These are phyloP conservation scores for Ostrea denselamellosa DNA, from an alignment of 1,140 invertebrate genomes.

Conservation along the genomic window DNA sequence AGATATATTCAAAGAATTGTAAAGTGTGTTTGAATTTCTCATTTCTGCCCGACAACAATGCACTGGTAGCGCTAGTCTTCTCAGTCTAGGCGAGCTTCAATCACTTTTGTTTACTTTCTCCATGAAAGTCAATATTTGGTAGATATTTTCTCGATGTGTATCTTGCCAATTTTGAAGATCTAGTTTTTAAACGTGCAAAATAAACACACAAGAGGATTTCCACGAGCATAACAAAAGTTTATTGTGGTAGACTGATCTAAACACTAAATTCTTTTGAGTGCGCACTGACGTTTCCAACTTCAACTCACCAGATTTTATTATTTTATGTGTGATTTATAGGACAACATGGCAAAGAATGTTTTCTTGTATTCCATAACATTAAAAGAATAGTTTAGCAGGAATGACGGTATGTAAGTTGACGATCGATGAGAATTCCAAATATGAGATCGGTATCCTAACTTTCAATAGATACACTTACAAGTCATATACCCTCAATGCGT, in stretches of 20 bases:
- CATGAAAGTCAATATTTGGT: conserved; percentile 2
- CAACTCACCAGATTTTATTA: no score
- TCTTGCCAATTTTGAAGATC: conserved; percentile 11
- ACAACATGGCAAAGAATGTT: no score
- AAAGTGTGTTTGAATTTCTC: conserved; percentile 34
- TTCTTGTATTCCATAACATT: no score
- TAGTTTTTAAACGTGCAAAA: conserved; percentile 26
- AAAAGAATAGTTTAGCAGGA: no score
- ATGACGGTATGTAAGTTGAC: no score
- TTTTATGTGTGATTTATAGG: no score
- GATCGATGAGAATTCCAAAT: no score
- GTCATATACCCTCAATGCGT: no score
- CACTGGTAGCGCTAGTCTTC: not conserved
- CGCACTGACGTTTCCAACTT: not conserved
- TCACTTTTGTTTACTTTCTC: conserved; percentile 10
- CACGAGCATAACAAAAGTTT: not conserved
- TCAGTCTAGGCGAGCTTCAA: not conserved
- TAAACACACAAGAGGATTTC: not conserved
- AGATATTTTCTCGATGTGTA: not conserved
- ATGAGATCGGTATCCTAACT: no score
- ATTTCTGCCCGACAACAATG: not conserved
- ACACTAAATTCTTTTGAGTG: not conserved
- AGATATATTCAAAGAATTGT: conserved; percentile 33
- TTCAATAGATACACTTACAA: no score
- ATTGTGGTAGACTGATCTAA: not conserved